Percentiles rank a stretch among this genome's conserved stretches.
phyloP scores from a whole-genome alignment of 2,888 invertebrate genomes.

The Ganaspis brasiliensis region DNA sequence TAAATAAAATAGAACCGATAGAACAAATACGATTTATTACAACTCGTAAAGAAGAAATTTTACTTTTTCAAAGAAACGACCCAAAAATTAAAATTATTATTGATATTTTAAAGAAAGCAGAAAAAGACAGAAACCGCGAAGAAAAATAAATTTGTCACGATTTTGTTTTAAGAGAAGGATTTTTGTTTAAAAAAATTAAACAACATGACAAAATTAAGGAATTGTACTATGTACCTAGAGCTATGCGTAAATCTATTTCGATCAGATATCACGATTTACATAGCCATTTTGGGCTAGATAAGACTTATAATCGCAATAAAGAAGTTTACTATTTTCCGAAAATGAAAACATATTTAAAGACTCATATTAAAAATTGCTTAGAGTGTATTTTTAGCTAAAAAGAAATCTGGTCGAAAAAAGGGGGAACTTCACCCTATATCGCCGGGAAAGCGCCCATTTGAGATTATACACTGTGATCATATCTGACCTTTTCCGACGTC shows the following conservation, averaged over 20 bases:
- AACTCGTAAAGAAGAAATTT: too few species aligned
- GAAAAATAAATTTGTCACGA: slow-evolving; percentile 37
- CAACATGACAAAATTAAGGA: not conserved
- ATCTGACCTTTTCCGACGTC: slow-evolving; percentile 56
- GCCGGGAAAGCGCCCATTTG: slow-evolving; percentile 57
- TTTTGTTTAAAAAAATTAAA: slow-evolving; percentile 48
- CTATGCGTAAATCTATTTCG: slow-evolving; percentile 56
- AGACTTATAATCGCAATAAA: not conserved
- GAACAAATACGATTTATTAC: too few species aligned
- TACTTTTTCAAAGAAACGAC: slow-evolving; percentile 38
- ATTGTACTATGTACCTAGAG: slow-evolving; percentile 50
- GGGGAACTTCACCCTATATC: slow-evolving; percentile 58
- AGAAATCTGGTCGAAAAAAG: slow-evolving; percentile 46
- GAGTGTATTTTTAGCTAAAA: slow-evolving; percentile 55
- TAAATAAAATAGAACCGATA: too few species aligned
- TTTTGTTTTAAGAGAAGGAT: slow-evolving; percentile 28
- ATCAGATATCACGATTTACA: too few species aligned
- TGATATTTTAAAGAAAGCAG: slow-evolving; percentile 44
- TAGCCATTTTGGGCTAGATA: slow-evolving; percentile 45
- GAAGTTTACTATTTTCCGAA: slow-evolving; percentile 8
- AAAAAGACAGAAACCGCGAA: slow-evolving; percentile 8
- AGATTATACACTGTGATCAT: slow-evolving; percentile 58
- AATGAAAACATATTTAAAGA: slow-evolving; percentile 40
- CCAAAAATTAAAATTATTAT: slow-evolving; percentile 48
- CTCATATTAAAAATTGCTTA: slow-evolving; percentile 38